Conservation (phyloP, 2,888 invertebrate genomes). For the Formica aserva region DNA sequence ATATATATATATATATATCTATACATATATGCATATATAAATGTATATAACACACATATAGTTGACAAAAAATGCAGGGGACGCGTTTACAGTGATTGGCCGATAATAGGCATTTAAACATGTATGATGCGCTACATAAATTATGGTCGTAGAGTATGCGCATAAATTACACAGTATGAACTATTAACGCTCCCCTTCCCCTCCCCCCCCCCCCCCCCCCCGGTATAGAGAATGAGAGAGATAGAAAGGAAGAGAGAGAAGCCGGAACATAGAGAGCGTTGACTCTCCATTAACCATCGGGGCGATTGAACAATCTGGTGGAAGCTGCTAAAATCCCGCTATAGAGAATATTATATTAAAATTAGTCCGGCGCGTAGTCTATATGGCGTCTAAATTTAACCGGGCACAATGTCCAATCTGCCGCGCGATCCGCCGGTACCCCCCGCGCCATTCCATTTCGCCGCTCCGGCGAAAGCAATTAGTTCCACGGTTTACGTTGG, state of each 20-base stretch:
- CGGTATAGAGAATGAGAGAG: background rate
- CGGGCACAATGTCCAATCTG: slow-evolving; percentile 50
- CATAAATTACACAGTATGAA: slow-evolving; percentile 52
- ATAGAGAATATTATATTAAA: slow-evolving; percentile 57
- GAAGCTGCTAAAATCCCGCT: slow-evolving; percentile 53
- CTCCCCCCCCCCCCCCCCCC: background rate
- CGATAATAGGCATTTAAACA: slow-evolving; percentile 49
- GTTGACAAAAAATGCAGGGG: background rate
- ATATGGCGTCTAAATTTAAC: slow-evolving; percentile 43
- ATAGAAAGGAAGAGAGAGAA: background rate
- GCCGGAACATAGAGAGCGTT: slow-evolving; percentile 4
- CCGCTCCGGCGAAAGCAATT: slow-evolving; percentile 60
- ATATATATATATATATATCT: background rate
- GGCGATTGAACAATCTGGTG: slow-evolving; percentile 52
- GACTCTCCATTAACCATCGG: slow-evolving; percentile 52
- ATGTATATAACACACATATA: background rate
- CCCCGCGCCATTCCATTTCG: slow-evolving; percentile 39
- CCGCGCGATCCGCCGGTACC: slow-evolving; percentile 12
- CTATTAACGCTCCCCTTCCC: slow-evolving; percentile 20
- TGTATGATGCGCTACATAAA: slow-evolving; percentile 38
- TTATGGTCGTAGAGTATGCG: slow-evolving; percentile 33
- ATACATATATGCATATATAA: background rate
- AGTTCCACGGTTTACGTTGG: slow-evolving; percentile 50
- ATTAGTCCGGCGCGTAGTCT: slow-evolving; percentile 40
- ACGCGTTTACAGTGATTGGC: background rate